These are phyloP conservation scores for Odontesthes bonariensis DNA, from an alignment of 2,113 vertebrate genomes.

Conservation along the genomic window DNA sequence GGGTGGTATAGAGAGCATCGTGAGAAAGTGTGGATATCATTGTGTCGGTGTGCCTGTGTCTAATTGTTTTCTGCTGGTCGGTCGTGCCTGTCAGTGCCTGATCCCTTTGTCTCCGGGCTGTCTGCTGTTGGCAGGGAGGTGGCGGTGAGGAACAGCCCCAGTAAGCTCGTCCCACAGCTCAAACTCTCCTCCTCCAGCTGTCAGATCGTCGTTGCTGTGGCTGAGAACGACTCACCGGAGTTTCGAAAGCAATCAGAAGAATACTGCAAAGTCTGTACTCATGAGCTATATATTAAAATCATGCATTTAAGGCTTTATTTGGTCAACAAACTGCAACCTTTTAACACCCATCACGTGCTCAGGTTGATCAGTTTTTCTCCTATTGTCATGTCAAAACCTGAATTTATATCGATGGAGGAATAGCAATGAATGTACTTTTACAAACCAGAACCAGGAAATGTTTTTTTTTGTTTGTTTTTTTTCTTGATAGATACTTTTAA, in stretches of 20 bases:
- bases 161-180: constrained; percentile 70
- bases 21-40: constrained; percentile 7
- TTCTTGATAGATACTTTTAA: background rate
- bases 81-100: constrained; percentile 34
- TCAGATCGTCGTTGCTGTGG: constrained; percentile 84
- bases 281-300: background rate
- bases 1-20: background rate
- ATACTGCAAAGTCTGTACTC: constrained; percentile 84
- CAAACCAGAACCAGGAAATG: too few species aligned
- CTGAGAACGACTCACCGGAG: constrained; percentile 90
- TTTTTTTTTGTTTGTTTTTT: background rate
- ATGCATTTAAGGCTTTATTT: too few species aligned
- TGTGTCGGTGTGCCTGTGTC: background rate
- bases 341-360: too few species aligned
- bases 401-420: too few species aligned
- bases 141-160: constrained; percentile 90
- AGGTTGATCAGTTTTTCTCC: too few species aligned
- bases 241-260: constrained; percentile 89
- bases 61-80: background rate
- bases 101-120: constrained; percentile 32
- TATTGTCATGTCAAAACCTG: too few species aligned
- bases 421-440: too few species aligned
- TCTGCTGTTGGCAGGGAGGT: constrained; percentile 85
- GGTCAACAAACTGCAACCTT: too few species aligned
- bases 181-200: constrained; percentile 60